These are phyloP conservation scores for Malurus melanocephalus DNA, from an alignment of 2,113 vertebrate genomes.

Conservation along the genomic window DNA sequence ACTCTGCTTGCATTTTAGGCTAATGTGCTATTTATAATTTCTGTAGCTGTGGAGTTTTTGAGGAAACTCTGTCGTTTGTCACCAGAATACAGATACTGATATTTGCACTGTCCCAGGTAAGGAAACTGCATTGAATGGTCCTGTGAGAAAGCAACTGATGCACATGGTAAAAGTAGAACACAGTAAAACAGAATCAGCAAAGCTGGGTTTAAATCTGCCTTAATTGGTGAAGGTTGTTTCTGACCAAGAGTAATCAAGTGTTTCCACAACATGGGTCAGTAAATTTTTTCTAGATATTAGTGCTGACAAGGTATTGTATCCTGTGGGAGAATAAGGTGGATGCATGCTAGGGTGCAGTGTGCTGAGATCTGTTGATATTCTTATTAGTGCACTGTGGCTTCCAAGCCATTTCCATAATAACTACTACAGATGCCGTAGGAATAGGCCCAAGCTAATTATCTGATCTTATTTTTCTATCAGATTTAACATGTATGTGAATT, in stretches of 20 bases:
- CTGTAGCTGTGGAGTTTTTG: neutral
- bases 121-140: neutral
- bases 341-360: neutral
- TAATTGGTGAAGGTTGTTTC: neutral
- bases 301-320: neutral
- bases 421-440: neutral
- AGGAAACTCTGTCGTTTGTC: neutral
- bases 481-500: neutral
- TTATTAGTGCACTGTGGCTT: neutral
- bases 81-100: neutral
- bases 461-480: neutral
- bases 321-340: neutral
- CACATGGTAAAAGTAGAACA: fast-evolving
- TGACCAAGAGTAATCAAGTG: neutral
- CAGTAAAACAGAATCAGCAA: neutral
- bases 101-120: neutral
- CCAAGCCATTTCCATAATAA: neutral
- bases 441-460: neutral
- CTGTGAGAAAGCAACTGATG: neutral
- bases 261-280: neutral
- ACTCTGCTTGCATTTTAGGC: neutral
- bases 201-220: neutral
- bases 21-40: neutral
- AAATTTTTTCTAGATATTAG: neutral
- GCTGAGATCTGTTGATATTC: neutral